These are phyloP conservation scores for Cricetomys ansorgei DNA, from an alignment of 2,113 vertebrate species.

Conservation along the genomic window DNA sequence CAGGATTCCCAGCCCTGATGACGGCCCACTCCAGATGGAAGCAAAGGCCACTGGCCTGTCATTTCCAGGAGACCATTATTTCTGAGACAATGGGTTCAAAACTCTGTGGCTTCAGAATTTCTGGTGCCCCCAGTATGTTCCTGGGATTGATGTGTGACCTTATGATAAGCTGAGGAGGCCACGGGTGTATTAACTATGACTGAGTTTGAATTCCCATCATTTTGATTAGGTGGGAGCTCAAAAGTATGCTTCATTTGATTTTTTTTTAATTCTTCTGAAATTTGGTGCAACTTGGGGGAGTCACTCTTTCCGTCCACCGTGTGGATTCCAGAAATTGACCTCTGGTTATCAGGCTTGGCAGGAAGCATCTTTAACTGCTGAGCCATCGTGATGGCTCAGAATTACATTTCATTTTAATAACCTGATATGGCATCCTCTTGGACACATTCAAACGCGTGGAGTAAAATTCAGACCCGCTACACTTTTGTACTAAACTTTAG, in stretches of 20 bases:
- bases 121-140: not conserved
- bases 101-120: not conserved
- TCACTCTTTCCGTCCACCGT: not conserved
- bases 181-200: not conserved
- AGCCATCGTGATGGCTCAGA: not conserved
- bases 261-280: not conserved
- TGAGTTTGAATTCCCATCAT: not conserved
- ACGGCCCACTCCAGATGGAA: not conserved
- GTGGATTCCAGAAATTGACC: not conserved
- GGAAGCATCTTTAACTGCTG: not conserved
- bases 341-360: not conserved
- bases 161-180: not conserved
- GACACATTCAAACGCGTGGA: not conserved
- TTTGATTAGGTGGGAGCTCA: not conserved
- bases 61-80: not conserved
- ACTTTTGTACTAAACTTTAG: not conserved
- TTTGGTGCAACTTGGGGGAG: too few relatives aligned
- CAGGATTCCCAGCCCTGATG: not conserved
- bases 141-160: not conserved
- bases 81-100: not conserved
- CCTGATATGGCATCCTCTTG: not conserved
- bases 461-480: not conserved
- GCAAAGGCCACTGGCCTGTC: not conserved
- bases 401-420: constrained; percentile 30
- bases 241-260: not conserved